Evolutionary conservation across 2,888 invertebrate genomes (phyloP).

Genomic region (Drosophila stalkeri): DNA sequence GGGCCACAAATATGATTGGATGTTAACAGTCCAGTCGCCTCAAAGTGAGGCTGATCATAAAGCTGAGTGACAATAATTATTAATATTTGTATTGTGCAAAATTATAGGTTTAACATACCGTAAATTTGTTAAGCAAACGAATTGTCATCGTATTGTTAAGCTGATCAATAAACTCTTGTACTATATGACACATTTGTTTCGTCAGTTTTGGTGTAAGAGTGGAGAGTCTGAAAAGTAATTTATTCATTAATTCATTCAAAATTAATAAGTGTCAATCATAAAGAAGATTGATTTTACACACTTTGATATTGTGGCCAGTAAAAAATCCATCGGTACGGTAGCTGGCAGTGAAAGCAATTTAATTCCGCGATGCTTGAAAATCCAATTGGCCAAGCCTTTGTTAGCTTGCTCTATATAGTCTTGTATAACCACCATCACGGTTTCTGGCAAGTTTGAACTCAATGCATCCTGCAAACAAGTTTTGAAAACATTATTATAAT

Average conservation of each 20-base stretch:
- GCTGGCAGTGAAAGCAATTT: conserved; percentile 94
- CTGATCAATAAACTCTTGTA: conserved; percentile 86
- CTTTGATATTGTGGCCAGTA: conserved; percentile 90
- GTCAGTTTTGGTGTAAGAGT: conserved; percentile 82
- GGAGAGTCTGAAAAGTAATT: conserved; percentile 28
- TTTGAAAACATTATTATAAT: conserved; percentile 17
- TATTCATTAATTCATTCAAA: not conserved
- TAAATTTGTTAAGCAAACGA: conserved; percentile 81
- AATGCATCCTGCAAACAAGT: conserved; percentile 89
- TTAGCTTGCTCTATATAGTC: conserved; percentile 97
- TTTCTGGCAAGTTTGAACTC: conserved; percentile 94
- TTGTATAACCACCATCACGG: conserved; percentile 95
- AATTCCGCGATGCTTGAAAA: conserved; percentile 93
- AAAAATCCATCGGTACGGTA: conserved; percentile 94
- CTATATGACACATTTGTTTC: conserved; percentile 86
- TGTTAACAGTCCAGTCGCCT: conserved; percentile 82
- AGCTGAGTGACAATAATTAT: conserved; percentile 30
- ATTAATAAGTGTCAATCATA: not conserved
- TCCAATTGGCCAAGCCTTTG: conserved; percentile 95
- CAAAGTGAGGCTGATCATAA: conserved; percentile 83
- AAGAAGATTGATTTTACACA: conserved; percentile 35
- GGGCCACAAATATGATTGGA: conserved; percentile 80
- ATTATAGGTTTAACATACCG: conserved; percentile 28
- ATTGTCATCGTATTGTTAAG: conserved; percentile 81
- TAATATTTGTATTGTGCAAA: not conserved